phyloP scores from a whole-genome alignment of 2,113 vertebrate species.

The Paradoxurus hermaphroditus region DNA sequence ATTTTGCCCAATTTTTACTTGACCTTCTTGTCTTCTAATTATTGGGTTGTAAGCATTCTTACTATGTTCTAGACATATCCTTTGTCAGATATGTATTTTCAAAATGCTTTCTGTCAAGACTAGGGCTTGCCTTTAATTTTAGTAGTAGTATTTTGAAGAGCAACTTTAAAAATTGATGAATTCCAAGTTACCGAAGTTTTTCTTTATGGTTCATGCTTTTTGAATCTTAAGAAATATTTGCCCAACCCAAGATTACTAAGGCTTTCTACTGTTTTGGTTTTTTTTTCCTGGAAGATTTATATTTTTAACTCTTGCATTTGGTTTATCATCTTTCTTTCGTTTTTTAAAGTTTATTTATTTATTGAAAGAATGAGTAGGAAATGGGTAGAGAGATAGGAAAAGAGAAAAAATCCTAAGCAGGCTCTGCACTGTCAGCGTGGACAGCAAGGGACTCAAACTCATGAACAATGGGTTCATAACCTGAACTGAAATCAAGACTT shows the following conservation, averaged over 20 bases:
- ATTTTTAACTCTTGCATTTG: not conserved
- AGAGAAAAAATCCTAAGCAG: too few relatives aligned
- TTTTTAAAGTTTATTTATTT: too few relatives aligned
- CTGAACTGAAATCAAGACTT: too few relatives aligned
- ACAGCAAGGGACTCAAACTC: too few relatives aligned
- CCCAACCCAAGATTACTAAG: not conserved
- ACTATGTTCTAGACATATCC: not conserved
- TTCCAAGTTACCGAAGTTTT: not conserved
- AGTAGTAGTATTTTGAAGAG: not conserved
- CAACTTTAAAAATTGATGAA: not conserved
- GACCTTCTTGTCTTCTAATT: not conserved
- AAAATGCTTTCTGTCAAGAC: not conserved
- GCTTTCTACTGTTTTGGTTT: not conserved
- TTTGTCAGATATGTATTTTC: not conserved
- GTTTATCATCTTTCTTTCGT: not conserved
- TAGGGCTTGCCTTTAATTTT: not conserved
- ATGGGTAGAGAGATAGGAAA: too few relatives aligned
- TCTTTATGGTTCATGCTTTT: not conserved
- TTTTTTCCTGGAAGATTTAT: not conserved
- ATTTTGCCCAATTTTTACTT: not conserved
- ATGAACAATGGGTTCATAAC: too few relatives aligned
- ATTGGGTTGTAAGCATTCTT: not conserved
- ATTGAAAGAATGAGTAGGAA: too few relatives aligned
- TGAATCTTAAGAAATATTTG: not conserved
- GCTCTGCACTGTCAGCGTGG: too few relatives aligned